Base-by-base conservation (phyloP, 2,113 vertebrate species). In the Colius striatus region DNA sequence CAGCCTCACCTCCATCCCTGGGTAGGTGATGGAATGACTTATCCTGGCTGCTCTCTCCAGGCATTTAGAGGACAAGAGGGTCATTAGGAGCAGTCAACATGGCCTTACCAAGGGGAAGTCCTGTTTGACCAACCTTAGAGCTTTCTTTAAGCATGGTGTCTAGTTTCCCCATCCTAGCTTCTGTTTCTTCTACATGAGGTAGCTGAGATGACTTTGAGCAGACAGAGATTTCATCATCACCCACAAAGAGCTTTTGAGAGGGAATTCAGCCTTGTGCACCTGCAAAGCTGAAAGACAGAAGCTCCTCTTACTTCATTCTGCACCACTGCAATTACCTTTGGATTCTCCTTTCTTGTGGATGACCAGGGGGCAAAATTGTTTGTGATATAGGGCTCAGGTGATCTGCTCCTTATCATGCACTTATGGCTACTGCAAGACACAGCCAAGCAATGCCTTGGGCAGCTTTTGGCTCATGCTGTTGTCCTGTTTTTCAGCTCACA, bases 381-480 rank as follows among this genome's bases (percentile, higher is more conserved):
- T 77, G 11, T 29, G 43, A 29, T 5, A 16, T 13, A 48, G 32
- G 34, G 11, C 3, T 78, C 23, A n/a, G 45, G 22, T 9, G 21
- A 66, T 29, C 29, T 68, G 38, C 26, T 62, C 25, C 36, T 43
- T 47, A 4, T 26, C 34, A 21, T 6, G 1, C 25, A 2, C 27
- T 53, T 32, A 18, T 0, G 67, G 8, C 30, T 38, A 18, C n/a
- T 43, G 30, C 54, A 76, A 73, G 4, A 22, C 38, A 25, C 45
- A 54, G 0, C 26, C 0, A 0, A 79, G 57, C 1, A 1, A 60
- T 26, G 38, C 45, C 71, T 61, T 2, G 2, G n/a, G 26, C 43
- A 67, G 53, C 16, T 76, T 76, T 88, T 67, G 60, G 23, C 54
- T 95, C 66, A 3, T 0, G 0, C 16, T 36, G 26, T 36, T 53